Conservation (phyloP, 2,888 invertebrate species). For the Ennomos fuscantarius region DNA sequence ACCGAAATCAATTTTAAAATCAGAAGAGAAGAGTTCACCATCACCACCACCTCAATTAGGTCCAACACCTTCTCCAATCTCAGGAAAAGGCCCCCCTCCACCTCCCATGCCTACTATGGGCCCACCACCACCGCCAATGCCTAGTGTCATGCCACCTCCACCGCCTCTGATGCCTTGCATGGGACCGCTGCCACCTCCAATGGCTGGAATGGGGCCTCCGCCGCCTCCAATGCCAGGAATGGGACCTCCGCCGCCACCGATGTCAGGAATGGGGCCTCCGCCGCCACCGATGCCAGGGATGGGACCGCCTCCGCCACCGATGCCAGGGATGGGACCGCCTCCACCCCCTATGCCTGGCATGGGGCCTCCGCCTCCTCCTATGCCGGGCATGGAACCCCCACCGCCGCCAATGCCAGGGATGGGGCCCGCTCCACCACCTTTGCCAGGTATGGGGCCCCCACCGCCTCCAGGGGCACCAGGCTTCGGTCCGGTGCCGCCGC, state of each 20-base stretch:
- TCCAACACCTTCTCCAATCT: conserved; percentile 52
- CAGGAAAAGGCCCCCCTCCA: conserved; percentile 62
- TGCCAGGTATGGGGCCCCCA: conserved; percentile 65
- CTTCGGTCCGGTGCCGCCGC: conserved; percentile 49
- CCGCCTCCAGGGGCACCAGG: conserved; percentile 65
- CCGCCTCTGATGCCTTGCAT: no score
- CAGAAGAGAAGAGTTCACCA: conserved; percentile 65
- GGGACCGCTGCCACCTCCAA: conserved; percentile 70
- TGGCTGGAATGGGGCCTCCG: conserved; percentile 56
- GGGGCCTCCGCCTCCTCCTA: conserved; percentile 64
- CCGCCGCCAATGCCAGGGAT: conserved; percentile 11
- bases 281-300: conserved; percentile 58
- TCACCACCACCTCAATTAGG: conserved; percentile 46
- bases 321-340: conserved; percentile 54
- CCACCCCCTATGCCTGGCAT: conserved; percentile 70
- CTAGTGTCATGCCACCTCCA: conserved; percentile 57
- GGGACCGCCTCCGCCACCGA: conserved; percentile 61
- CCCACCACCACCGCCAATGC: conserved; percentile 52
- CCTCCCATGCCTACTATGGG: conserved; percentile 67
- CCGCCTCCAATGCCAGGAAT: conserved; percentile 65
- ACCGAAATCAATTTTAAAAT: conserved; percentile 59
- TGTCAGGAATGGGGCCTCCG: conserved; percentile 57
- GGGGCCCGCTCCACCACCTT: conserved; percentile 57
- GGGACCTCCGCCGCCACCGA: conserved; percentile 63
- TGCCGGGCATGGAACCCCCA: conserved; percentile 61